Conservation (phyloP, 2,113 vertebrate species). For the Sprattus sprattus region DNA sequence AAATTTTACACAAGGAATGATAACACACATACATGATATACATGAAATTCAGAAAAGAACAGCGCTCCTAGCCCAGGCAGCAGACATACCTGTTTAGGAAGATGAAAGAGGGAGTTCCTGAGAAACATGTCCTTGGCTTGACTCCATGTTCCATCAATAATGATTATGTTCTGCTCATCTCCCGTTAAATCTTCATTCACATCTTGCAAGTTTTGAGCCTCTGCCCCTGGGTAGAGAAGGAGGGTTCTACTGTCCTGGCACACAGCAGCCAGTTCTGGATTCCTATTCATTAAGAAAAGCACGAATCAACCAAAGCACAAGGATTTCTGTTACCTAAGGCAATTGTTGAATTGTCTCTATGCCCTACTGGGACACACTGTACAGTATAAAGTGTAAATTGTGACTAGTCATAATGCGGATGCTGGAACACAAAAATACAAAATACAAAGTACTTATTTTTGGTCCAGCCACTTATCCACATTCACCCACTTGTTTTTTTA, state of each 20-base stretch:
- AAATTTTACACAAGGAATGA: slow-evolving; percentile 4
- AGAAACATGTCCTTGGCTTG: slow-evolving; percentile 98
- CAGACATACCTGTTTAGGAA: slow-evolving; percentile 85
- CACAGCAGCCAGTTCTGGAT: slow-evolving; percentile 84
- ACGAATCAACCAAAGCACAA: background rate
- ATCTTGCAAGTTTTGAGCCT: slow-evolving; percentile 85
- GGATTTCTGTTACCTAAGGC: background rate
- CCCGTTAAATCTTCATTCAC: slow-evolving; percentile 62
- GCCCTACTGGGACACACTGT: background rate
- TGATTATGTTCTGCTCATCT: slow-evolving; percentile 78
- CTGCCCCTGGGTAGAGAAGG: slow-evolving; percentile 88
- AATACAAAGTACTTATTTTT: too few species aligned
- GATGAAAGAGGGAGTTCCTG: slow-evolving; percentile 86
- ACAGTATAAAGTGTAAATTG: too few species aligned
- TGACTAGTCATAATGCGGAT: background rate
- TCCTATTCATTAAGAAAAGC: slow-evolving; percentile 63
- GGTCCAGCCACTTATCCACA: too few species aligned
- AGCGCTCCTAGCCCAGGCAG: background rate
- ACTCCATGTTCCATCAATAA: slow-evolving; percentile 97
- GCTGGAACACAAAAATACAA: too few species aligned
- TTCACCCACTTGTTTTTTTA: too few species aligned
- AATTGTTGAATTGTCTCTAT: too few species aligned
- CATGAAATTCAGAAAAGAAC: background rate
- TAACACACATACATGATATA: background rate
- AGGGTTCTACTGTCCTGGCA: slow-evolving; percentile 82